phyloP scores from a whole-genome alignment of 2,797 vertebrate species.

The Phataginus tetradactyla region DNA sequence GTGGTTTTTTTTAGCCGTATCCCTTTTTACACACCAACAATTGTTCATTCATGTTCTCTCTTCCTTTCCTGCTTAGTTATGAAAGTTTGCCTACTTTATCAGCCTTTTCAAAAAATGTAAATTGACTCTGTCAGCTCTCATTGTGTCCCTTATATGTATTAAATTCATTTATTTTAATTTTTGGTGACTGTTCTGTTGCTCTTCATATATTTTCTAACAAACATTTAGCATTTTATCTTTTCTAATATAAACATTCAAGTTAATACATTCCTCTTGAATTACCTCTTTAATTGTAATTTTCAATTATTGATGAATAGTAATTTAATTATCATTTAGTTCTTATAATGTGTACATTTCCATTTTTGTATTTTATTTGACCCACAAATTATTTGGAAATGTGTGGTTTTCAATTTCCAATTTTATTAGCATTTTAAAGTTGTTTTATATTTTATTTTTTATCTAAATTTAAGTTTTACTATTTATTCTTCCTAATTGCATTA shows the following conservation, averaged over 20 bases:
- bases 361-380: not conserved
- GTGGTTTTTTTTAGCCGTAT: not conserved
- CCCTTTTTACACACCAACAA: not conserved
- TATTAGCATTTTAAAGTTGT: not conserved
- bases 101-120: conserved; percentile 13
- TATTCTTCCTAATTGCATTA: not conserved
- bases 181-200: conserved; percentile 3
- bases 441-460: too few relatives aligned
- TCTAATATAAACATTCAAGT: not conserved
- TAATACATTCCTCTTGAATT: not conserved
- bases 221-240: not conserved
- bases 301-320: not conserved
- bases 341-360: not conserved
- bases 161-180: conserved; percentile 20
- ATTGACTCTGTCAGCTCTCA: not conserved
- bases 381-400: not conserved
- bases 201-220: conserved; percentile 12
- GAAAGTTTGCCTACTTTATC: not conserved
- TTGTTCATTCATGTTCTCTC: not conserved
- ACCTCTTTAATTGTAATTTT: not conserved
- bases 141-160: conserved; percentile 13
- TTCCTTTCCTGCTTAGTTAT: not conserved
- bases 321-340: not conserved
- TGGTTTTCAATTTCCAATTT: not conserved
- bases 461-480: not conserved